These are phyloP conservation scores for Nezara viridula DNA, from an alignment of 2,888 invertebrate genomes.

Conservation along the genomic window DNA sequence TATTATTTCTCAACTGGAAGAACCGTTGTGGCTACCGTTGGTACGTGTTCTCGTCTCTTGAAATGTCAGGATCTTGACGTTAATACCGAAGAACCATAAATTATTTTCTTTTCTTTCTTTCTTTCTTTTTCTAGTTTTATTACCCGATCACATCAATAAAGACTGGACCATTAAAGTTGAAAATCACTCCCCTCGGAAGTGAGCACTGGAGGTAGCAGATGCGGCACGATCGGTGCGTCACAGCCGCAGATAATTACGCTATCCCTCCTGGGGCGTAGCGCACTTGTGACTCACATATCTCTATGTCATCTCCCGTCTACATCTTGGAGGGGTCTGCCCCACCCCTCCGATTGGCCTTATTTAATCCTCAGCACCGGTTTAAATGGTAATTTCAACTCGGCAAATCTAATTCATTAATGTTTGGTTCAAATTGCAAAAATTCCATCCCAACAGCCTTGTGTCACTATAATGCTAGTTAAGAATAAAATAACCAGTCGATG, in stretches of 20 bases:
- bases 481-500: too few relatives aligned
- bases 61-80: background rate
- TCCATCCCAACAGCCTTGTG: too few relatives aligned
- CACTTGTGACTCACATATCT: conserved; percentile 35
- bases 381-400: background rate
- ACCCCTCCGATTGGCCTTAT: background rate
- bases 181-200: conserved; percentile 22
- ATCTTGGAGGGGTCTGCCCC: conserved; percentile 1
- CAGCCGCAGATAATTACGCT: conserved; percentile 26
- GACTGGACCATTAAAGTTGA: background rate
- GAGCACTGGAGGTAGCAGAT: background rate
- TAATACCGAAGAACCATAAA: background rate
- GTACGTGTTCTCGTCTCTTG: background rate
- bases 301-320: conserved; percentile 27
- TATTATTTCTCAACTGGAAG: background rate
- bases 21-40: background rate
- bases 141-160: background rate
- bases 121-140: background rate
- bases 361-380: background rate
- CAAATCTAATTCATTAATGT: background rate
- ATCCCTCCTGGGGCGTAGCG: background rate
- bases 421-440: too few relatives aligned
- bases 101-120: background rate
- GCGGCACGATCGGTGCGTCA: conserved; percentile 37
- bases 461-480: too few relatives aligned